These are phyloP conservation scores for Camponotus fellah DNA, from an alignment of 2,888 invertebrate genomes.

Conservation along the genomic window DNA sequence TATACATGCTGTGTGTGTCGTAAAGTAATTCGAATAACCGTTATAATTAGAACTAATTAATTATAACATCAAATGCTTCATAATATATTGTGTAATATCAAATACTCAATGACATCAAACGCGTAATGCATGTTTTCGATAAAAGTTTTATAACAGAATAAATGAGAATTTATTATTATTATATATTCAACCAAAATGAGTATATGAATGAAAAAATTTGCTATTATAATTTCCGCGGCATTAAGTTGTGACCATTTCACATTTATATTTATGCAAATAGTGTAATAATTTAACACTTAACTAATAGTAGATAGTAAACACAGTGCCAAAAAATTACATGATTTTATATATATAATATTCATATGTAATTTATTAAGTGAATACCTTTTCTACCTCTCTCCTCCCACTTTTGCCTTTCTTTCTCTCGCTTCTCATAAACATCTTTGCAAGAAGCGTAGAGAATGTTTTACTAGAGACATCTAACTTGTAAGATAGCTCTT, in stretches of 20 bases:
- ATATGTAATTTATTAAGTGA: background rate
- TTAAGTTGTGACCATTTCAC: background rate
- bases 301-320: background rate
- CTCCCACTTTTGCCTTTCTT: background rate
- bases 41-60: background rate
- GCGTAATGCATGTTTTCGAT: background rate
- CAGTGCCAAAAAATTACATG: background rate
- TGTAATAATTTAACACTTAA: background rate
- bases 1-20: background rate
- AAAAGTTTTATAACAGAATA: background rate
- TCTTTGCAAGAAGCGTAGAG: background rate
- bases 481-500: constrained; percentile 12
- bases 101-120: background rate
- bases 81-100: too few relatives aligned
- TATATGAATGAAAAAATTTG: background rate
- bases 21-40: background rate
- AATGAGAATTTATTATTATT: background rate
- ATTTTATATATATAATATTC: background rate
- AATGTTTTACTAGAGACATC: background rate
- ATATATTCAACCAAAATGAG: background rate
- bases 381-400: background rate
- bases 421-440: background rate
- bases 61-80: background rate
- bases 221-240: background rate
- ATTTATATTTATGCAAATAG: background rate